Evolutionary conservation across 2,888 invertebrate genomes (phyloP), one percentile per base, ranked within the genome.

Genomic region (Deladenus siricidicola): DNA sequence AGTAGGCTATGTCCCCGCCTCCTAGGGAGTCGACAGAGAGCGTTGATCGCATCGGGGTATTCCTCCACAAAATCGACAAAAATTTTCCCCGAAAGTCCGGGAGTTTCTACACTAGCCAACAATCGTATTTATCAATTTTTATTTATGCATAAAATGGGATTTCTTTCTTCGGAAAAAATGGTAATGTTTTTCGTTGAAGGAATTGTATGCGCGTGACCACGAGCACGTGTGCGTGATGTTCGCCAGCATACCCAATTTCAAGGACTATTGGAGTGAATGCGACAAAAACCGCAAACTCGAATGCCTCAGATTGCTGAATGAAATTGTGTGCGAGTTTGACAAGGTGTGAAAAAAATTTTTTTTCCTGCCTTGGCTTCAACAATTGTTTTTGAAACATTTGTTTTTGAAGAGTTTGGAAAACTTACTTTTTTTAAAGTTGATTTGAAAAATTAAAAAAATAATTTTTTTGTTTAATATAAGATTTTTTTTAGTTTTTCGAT

Each of bases 271-370:
- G 76, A 70, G 73, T 42, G 70, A 77, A 60, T 77, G 75, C 68
- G 91, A 92, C 78, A 89, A 92, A 67, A 92, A 90, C 79, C 90
- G 92, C 73, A 92, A 94, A 80, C 82, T 94, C 43, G 94, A 94
- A 81, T 96, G 94, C 79, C 82, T 96, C 63, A 82, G 94, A 62
- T 83, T 96, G 30, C 84, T 96, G 28, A 96, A 96, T 80, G 94
- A 96, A 83, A 94, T 96, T 71, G 92, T 94, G 66, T 93, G 93
- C 79, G 94, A 94, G 81, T 94, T 94, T 81, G 96, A 96, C 80
- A 90, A 91, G 86, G 90, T 90, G 80, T 6, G 57, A 23, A 14
- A 21, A 28, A 50, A 21, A 21, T 50, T 50, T n/a, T 4, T 28
- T 14, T 19, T 21, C 23, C 4, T 8, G 8, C 17, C 6, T 8